Evolutionary conservation across 2,797 vertebrate species (phyloP), one percentile per base, ranked within the genome.

Genomic region (Clamator glandarius): DNA sequence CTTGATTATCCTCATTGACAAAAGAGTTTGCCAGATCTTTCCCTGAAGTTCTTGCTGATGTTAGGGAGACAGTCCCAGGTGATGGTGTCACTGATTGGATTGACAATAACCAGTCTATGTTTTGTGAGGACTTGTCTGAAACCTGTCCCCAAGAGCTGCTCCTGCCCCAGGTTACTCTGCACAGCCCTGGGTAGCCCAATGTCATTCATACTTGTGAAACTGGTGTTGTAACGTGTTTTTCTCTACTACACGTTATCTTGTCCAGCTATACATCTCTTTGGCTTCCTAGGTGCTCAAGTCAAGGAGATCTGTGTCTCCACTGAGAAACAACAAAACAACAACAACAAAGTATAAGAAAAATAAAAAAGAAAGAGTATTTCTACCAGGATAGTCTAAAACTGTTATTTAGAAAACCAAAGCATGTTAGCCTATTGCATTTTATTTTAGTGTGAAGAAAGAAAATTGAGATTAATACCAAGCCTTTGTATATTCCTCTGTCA

Each of bases 71-170:
- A 85, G 35, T 8, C 20, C 48, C 28, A 58, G 12, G 29, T 13
- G 48, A n/a, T 0, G 0, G 41, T 1, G 3, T 33, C 33, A 25
- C 15, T 44, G 19, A 63, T 51, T 25, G 51, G 39, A 75, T 2
- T 54, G 39, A 29, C 44, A 58, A 25, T 28, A 92, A 70, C 19
- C 17, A 75, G 18, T 10, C n/a, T 5, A 3, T 1, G 0, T 15
- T 29, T 68, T 29, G 19, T 2, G 3, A 82, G 44, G n/a, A 15
- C 16, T 41, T 59, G 14, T 16, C 72, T 44, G 10, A 63, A 79
- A 25, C 5, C 17, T 1, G 33, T 59, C 0, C 1, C 15, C 55
- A 35, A 31, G 52, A 80, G 19, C n/a, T 72, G 19, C 2, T 72
- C 46, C 64, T 64, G 31, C 31, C 57, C 52, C 16, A 14, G 33